Evolutionary conservation across 2,888 invertebrate species (phyloP).

Genomic region (Pristionchus maxplancki): DNA sequence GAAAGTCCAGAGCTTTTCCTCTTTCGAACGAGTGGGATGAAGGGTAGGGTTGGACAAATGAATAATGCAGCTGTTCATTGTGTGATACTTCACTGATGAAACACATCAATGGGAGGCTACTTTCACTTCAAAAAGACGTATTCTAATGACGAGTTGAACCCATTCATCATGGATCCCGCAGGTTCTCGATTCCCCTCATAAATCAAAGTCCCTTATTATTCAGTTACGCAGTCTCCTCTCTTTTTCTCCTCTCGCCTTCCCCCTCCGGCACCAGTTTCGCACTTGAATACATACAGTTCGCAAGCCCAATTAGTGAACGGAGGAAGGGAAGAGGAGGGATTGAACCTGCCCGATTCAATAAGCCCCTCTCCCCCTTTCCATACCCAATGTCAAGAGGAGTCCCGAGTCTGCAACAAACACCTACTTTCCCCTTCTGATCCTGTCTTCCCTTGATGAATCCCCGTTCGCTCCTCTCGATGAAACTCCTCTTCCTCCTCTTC

Average conservation of each 20-base stretch:
- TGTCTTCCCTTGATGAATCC: background rate
- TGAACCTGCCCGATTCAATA: slow-evolving; percentile 34
- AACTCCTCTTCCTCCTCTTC: background rate
- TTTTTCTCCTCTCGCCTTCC: background rate
- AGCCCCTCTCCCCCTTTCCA: background rate
- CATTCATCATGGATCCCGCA: too few species aligned
- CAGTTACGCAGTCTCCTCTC: background rate
- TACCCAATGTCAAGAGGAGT: slow-evolving; percentile 36
- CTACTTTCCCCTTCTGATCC: background rate
- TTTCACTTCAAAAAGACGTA: too few species aligned
- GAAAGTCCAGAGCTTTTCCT: too few species aligned
- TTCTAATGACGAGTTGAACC: too few species aligned
- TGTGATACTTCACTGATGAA: too few species aligned
- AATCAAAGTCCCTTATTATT: background rate
- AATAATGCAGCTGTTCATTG: too few species aligned
- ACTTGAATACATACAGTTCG: slow-evolving; percentile 35
- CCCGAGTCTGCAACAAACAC: slow-evolving; percentile 1
- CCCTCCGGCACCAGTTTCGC: slow-evolving; percentile 20
- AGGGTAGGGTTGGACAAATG: too few species aligned
- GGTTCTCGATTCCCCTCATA: too few species aligned
- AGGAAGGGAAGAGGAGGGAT: background rate
- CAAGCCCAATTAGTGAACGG: slow-evolving; percentile 33
- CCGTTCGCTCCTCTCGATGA: background rate
- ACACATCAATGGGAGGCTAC: too few species aligned
- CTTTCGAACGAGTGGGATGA: too few species aligned